These are phyloP conservation scores for Tupiocoris notatus DNA, from an alignment of 2,888 invertebrate species.

Conservation along the genomic window DNA sequence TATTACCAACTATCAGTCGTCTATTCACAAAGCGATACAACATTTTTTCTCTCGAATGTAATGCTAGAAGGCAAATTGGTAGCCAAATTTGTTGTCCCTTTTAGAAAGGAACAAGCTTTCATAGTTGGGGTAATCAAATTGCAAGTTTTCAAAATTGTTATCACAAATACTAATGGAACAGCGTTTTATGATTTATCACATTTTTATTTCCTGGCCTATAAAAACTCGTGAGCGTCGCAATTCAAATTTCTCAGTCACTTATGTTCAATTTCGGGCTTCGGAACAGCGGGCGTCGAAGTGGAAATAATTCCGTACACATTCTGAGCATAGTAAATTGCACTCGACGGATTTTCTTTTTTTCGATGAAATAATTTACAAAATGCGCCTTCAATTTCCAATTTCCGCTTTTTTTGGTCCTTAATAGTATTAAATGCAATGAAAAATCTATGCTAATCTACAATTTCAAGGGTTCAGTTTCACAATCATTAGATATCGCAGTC, in stretches of 20 bases:
- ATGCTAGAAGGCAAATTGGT: constrained; percentile 47
- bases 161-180: constrained; percentile 42
- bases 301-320: too few species aligned
- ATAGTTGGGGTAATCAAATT: constrained; percentile 36
- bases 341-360: too few species aligned
- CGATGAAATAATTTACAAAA: too few species aligned
- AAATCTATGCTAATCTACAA: not conserved
- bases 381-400: not conserved
- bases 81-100: constrained; percentile 44
- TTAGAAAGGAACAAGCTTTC: constrained; percentile 19
- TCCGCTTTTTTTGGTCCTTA: not conserved
- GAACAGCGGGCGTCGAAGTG: too few species aligned
- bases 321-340: too few species aligned
- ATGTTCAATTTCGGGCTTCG: not conserved
- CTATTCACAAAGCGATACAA: constrained; percentile 43
- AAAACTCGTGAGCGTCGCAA: not conserved
- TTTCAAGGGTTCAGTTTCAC: too few species aligned
- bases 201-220: not conserved
- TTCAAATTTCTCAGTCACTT: not conserved
- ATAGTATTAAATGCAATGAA: not conserved
- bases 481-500: not conserved
- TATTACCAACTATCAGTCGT: constrained; percentile 45
- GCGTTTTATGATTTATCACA: constrained; percentile 27
- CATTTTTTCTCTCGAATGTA: constrained; percentile 37
- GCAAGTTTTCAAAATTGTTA: constrained; percentile 36